Evolutionary conservation across 2,888 invertebrate species (phyloP).

Genomic region (Carpatolechia fugitivella): DNA sequence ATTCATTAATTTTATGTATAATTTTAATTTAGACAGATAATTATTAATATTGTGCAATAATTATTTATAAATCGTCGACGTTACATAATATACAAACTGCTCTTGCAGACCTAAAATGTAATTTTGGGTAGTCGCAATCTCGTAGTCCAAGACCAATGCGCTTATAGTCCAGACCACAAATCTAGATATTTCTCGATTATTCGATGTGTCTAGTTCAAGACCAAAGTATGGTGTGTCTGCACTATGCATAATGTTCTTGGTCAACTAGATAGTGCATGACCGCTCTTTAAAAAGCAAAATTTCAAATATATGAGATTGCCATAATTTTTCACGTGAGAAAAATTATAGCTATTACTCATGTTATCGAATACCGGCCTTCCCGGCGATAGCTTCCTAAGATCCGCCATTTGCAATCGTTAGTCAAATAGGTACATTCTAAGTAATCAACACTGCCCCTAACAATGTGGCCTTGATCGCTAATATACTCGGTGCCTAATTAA

Average conservation of each 20-base stretch:
- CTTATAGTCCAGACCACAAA: no score
- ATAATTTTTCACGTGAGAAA: not conserved
- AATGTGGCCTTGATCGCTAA: not conserved
- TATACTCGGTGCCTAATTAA: constrained; percentile 11
- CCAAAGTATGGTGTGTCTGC: no score
- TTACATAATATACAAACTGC: constrained; percentile 9
- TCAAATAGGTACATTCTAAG: not conserved
- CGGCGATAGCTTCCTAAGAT: not conserved
- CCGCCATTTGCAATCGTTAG: not conserved
- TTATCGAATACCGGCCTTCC: not conserved
- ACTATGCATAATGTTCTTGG: no score
- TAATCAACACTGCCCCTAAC: not conserved
- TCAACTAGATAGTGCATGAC: no score
- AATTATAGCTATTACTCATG: not conserved
- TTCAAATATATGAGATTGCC: not conserved
- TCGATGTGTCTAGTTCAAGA: no score
- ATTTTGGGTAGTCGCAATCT: no score
- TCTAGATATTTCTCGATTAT: no score
- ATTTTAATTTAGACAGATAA: constrained; percentile 26
- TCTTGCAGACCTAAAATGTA: constrained; percentile 17
- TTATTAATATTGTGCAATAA: constrained; percentile 30
- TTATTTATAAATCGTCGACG: constrained; percentile 23
- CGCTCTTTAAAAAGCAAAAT: no score
- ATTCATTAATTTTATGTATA: constrained; percentile 22
- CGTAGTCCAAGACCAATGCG: not conserved